Conservation (phyloP, 2,797 vertebrate genomes). For the Paramormyrops hopkinsi region DNA sequence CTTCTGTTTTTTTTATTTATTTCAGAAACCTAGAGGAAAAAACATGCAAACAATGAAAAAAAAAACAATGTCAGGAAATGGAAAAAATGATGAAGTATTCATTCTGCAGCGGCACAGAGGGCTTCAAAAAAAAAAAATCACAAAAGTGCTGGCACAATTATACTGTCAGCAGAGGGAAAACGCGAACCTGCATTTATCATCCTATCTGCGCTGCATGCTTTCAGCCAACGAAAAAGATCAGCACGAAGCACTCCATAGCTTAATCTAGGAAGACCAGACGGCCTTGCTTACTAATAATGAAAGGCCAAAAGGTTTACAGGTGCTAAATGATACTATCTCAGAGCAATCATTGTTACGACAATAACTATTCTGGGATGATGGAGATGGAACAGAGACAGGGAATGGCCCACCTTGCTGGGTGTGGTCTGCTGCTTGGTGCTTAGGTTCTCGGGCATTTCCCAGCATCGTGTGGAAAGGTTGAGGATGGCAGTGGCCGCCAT, state of each 20-base stretch:
- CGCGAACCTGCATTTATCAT: conserved; percentile 19
- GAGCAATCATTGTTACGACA: conserved; percentile 50
- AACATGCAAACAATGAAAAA: background rate
- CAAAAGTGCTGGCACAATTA: conserved; percentile 56
- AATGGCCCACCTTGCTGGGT: conserved; percentile 58
- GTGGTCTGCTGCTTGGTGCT: conserved; percentile 79
- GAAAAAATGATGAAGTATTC: conserved; percentile 58
- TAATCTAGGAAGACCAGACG: conserved; percentile 55
- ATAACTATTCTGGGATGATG: conserved; percentile 36
- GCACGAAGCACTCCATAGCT: conserved; percentile 55
- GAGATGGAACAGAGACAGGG: background rate
- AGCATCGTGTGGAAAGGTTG: conserved; percentile 95
- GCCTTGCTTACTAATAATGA: conserved; percentile 61
- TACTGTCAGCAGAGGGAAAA: conserved; percentile 44
- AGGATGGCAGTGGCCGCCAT: conserved; percentile 97
- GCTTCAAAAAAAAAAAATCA: conserved; percentile 53
- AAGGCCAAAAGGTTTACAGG: conserved; percentile 37
- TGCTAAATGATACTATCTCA: conserved; percentile 48
- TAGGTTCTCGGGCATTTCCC: conserved; percentile 96
- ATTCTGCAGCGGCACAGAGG: conserved; percentile 48
- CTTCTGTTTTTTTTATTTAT: conserved; percentile 60
- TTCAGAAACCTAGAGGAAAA: conserved; percentile 34
- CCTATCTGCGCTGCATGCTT: conserved; percentile 24
- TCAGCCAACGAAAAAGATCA: conserved; percentile 50
- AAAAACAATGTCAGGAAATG: conserved; percentile 49